These are phyloP conservation scores for Pantherophis guttatus DNA, from an alignment of 2,113 vertebrate genomes.

Conservation along the genomic window DNA sequence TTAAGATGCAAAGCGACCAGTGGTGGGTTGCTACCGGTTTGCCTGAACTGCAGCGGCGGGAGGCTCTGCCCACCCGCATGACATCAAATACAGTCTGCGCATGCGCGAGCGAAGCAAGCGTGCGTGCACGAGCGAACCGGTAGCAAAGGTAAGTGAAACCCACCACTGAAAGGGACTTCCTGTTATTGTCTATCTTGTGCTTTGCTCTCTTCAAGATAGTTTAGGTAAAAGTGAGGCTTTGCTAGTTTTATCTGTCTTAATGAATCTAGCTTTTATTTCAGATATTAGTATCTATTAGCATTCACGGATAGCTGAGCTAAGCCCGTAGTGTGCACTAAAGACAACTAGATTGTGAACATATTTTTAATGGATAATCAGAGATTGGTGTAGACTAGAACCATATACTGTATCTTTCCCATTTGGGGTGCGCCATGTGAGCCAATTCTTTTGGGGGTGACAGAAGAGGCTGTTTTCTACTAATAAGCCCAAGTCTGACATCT, in stretches of 20 bases:
- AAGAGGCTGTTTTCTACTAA: background rate
- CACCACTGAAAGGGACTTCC: background rate
- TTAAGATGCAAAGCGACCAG: background rate
- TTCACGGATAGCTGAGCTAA: background rate
- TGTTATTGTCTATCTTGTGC: background rate
- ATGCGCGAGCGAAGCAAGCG: too few species aligned
- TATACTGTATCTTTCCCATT: background rate
- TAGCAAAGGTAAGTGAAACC: too few species aligned
- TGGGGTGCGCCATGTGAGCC: background rate
- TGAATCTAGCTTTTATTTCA: background rate
- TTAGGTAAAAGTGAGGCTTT: background rate
- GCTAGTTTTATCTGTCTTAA: background rate
- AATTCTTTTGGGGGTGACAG: background rate
- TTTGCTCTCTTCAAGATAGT: background rate
- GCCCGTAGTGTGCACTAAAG: background rate
- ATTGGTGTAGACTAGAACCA: background rate
- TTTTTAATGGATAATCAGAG: background rate
- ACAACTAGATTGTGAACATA: background rate
- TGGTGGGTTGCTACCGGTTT: too few species aligned
- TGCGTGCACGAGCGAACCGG: too few species aligned
- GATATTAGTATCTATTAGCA: background rate
- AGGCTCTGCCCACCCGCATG: too few species aligned
- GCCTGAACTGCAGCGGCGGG: too few species aligned
- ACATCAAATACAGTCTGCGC: too few species aligned
- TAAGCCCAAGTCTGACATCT: background rate